Base-by-base conservation (phyloP, 2,797 vertebrate species). In the Acrocephalus scirpaceus region DNA sequence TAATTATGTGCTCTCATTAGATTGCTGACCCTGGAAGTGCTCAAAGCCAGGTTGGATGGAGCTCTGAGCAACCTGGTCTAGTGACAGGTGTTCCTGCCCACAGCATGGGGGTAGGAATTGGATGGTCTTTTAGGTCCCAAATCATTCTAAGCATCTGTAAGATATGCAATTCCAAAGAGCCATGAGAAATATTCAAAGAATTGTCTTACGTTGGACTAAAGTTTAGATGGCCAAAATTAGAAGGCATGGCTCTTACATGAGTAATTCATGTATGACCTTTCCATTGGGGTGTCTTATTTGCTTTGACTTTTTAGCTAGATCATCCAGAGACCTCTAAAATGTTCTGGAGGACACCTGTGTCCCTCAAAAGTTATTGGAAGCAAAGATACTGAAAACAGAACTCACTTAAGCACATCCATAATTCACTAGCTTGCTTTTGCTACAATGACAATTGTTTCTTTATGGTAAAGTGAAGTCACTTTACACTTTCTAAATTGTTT, bases 101-200 rank as follows among this genome's bases (percentile, higher is more conserved):
- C 0, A 1, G 42, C 42, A 57, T 0, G 2, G 16, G 15, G 1
- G 7, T 9, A 56, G 36, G 48, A 75, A 32, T 7, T 50, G 19
- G 22, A 44, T n/a, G 22, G 8, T 62, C 27, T 36, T 57, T 57
- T 11, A 50, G 16, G 20, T 62, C 23, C 5, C 36, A 25, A 70
- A 38, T 32, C 32, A 70, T 76, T 64, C 23, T 56, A 12, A 30
- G 38, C 21, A 8, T 60, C 29, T 60, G 15, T 20, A 40, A 71
- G 27, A 56, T 5, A 20, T 2, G 2, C 7, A 71, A 10, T 51
- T 69, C 18, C 20, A 42, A 78, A 65, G 36, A 89, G 32, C 27
- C 20, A 19, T 0, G 5, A 45, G 40, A 88, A 77, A 67, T 21
- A 76, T 23, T 36, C 12, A 86, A 58, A 40, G 25, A 58, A n/a